phyloP scores from a whole-genome alignment of 1,140 invertebrate species.

The Nephila pilipes region DNA sequence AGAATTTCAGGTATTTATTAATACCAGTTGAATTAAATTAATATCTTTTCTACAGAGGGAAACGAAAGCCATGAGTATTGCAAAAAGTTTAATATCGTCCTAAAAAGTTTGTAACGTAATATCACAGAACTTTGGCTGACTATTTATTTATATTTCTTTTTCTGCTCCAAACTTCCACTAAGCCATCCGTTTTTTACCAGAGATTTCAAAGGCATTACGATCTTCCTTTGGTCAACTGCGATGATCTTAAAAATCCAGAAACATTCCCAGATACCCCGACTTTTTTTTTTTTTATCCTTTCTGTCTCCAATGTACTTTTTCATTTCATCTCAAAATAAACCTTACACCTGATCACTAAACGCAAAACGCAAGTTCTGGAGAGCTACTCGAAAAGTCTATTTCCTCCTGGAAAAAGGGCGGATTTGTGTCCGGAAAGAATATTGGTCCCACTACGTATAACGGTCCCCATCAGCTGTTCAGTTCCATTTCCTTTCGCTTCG shows the following conservation, averaged over 20 bases:
- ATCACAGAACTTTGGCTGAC: background rate
- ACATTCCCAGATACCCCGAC: background rate
- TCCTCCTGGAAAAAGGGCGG: constrained; percentile 32
- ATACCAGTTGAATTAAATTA: too few species aligned
- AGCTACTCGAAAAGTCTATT: constrained; percentile 52
- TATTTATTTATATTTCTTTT: background rate
- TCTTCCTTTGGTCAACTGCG: background rate
- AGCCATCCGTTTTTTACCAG: background rate
- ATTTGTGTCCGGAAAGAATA: constrained; percentile 49
- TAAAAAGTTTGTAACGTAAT: background rate
- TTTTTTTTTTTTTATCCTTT: background rate
- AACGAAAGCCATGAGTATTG: background rate
- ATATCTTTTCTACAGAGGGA: background rate
- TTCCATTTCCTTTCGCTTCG: constrained; percentile 55
- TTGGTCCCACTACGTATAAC: constrained; percentile 38
- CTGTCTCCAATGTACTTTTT: background rate
- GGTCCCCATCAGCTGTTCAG: constrained; percentile 33
- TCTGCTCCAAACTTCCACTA: background rate
- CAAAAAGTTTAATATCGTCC: background rate
- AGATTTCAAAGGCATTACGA: background rate
- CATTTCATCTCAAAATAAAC: background rate
- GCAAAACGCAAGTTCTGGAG: background rate
- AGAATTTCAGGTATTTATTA: too few species aligned
- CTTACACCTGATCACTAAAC: constrained; percentile 34
- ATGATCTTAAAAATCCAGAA: background rate